phyloP scores from a whole-genome alignment of 2,797 vertebrate genomes.

The Gouania willdenowi region DNA sequence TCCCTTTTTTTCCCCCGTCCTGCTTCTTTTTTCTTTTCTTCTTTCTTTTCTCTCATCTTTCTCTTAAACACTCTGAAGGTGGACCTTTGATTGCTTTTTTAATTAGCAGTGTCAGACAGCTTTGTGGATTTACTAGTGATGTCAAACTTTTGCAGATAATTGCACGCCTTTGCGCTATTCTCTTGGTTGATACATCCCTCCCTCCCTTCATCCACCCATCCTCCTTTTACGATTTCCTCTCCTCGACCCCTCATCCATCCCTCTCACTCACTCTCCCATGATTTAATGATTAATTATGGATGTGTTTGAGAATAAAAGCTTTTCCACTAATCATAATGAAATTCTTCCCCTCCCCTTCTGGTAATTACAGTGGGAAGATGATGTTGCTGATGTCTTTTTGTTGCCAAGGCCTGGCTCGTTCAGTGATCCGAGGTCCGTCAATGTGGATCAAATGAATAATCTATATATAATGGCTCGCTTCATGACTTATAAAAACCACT shows the following conservation, averaged over 20 bases:
- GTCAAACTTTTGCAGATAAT: constrained; percentile 95
- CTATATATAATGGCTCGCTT: constrained; percentile 31
- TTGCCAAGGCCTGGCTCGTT: constrained; percentile 42
- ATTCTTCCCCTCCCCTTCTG: constrained; percentile 42
- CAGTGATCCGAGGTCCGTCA: constrained; percentile 53
- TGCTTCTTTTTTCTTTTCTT: constrained; percentile 34
- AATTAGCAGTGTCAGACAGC: constrained; percentile 93
- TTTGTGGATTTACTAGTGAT: constrained; percentile 93
- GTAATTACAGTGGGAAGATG: constrained; percentile 81
- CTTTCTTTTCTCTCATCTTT: constrained; percentile 30
- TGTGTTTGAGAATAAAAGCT: constrained; percentile 94
- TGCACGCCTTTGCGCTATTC: constrained; percentile 80
- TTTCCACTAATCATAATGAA: constrained; percentile 85
- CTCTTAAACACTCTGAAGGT: constrained; percentile 80
- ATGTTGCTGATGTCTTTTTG: constrained; percentile 66
- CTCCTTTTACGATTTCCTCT: constrained; percentile 30
- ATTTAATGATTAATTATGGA: constrained; percentile 99
- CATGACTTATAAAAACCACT: constrained; percentile 24
- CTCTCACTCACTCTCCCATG: constrained; percentile 76
- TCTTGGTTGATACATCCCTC: constrained; percentile 30
- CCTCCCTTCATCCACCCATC: constrained; percentile 39
- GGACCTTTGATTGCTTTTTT: constrained; percentile 92
- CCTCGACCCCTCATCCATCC: constrained; percentile 30
- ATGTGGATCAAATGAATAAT: constrained; percentile 49
- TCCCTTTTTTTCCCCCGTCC: constrained; percentile 37